Evolutionary conservation across 2,888 invertebrate species (phyloP), one percentile per base, ranked within the genome.

Genomic region (Meiosimyza platycephala): DNA sequence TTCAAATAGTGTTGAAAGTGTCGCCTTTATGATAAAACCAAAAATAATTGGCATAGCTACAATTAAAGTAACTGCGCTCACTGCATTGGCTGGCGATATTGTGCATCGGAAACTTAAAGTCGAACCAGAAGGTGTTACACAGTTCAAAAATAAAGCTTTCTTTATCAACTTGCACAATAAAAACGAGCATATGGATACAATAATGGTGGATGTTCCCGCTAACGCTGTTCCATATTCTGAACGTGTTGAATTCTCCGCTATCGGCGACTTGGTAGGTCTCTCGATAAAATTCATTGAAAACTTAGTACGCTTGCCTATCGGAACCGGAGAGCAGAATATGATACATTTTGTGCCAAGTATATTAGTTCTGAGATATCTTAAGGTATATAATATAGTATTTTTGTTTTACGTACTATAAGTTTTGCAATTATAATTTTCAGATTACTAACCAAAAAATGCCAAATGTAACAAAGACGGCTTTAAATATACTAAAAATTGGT

Each of bases 291-390:
- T 28, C 3, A 28, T 28, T 28, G 90, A 91, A 52, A 87, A 89
- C 47, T 84, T 92, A 22, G 87, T 92, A n/a, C 72, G 86, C 15
- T 85, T 92, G 76, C 93, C 93, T 0, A 90, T 89, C 76, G 93
- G 93, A 5, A 92, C 92, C 83, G 92, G 92, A 0, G 92, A 93
- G 80, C 92, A 93, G 84, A 92, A 92, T 78, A 92, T 93, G 91
- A 88, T 92, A 3, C 87, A 89, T 9, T 89, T 92, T 78, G 90
- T 91, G 0, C 92, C 92, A 0, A 92, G 92, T 80, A 88, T 92
- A 48, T 89, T 90, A 76, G 89, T 91, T 6, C 83, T 92, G 52
- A 87, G 89, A 74, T 93, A 93, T 79, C 83, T 92, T 80, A 89
- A 89, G 75, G 89, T 16, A 62, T 15, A 92, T 92, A 60, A 52